phyloP scores from a whole-genome alignment of 2,113 vertebrate species.

The Vulpes ferrilata region DNA sequence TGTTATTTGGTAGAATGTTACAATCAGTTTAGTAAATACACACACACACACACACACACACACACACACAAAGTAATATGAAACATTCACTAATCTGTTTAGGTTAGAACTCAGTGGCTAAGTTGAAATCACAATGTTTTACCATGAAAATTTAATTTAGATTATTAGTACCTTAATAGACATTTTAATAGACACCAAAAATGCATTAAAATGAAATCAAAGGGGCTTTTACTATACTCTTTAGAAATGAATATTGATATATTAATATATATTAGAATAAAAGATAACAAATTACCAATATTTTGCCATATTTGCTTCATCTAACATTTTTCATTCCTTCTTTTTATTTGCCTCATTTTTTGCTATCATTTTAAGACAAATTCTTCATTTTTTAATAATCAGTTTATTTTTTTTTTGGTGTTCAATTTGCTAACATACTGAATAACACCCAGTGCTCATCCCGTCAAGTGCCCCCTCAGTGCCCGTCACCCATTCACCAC shows the following conservation, averaged over 20 bases:
- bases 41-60: neutral
- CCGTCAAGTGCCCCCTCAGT: no score
- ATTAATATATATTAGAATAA: no score
- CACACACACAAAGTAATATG: neutral
- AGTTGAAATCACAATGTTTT: neutral
- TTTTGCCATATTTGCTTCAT: neutral
- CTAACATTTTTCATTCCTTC: neutral
- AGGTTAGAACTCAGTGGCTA: neutral
- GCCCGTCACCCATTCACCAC: no score
- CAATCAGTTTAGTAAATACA: neutral
- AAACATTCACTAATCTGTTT: neutral
- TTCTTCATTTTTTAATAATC: no score
- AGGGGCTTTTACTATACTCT: no score
- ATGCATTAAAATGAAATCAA: neutral
- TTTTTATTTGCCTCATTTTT: neutral
- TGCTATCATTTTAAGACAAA: neutral
- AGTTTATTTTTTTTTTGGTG: no score
- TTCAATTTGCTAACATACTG: no score
- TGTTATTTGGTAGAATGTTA: neutral
- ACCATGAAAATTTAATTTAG: constrained; percentile 2
- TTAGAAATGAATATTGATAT: no score
- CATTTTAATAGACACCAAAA: neutral
- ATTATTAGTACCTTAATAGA: neutral
- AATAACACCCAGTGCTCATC: no score
- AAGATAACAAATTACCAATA: neutral